Base-by-base conservation (phyloP, 2,113 vertebrate genomes). In the Athene cunicularia region DNA sequence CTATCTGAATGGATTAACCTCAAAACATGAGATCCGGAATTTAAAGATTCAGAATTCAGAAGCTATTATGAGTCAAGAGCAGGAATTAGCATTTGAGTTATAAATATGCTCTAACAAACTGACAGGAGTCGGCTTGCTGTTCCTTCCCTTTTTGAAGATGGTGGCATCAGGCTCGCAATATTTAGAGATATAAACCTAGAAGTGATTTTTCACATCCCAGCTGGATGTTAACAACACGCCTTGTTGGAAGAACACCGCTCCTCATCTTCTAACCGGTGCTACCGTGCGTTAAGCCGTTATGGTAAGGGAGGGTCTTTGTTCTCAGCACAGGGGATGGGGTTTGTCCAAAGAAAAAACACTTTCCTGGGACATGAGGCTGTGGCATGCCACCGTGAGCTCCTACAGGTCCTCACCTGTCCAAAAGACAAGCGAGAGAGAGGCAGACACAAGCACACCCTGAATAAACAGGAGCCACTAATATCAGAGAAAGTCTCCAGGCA, bases 61-160 rank as follows among this genome's bases (percentile, higher is more conserved):
- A 97, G 96, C 96, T 97, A 97, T 97, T 97, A 97, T 97, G 97
- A 97, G 97, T 97, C 95, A 96, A 97, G 97, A 97, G 97, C 95
- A 95, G 94, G 97, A 98, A 97, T 96, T 95, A 98, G 97, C 95
- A 87, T 96, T 49, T 30, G 79, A 97, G 94, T 98, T 98, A 96
- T 96, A 97, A 97, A 96, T 91, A 92, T 37, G 89, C 93, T 97
- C 95, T 64, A 89, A 94, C 95, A 97, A 97, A 96, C 92, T 94
- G 97, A 96, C 43, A 71, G 94, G 88, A 84, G 96, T 80, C 39
- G 63, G 94, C 96, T 93, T 96, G 80, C 94, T 95, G 81, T 95
- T 96, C 95, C 95, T 97, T 95, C 86, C 91, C 58, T 76, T 86
- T 94, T 89, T 93, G 95, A 94, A 95, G 97, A 96, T 94, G 95